phyloP scores from a whole-genome alignment of 2,888 invertebrate species.

The Thymelicus acteon region DNA sequence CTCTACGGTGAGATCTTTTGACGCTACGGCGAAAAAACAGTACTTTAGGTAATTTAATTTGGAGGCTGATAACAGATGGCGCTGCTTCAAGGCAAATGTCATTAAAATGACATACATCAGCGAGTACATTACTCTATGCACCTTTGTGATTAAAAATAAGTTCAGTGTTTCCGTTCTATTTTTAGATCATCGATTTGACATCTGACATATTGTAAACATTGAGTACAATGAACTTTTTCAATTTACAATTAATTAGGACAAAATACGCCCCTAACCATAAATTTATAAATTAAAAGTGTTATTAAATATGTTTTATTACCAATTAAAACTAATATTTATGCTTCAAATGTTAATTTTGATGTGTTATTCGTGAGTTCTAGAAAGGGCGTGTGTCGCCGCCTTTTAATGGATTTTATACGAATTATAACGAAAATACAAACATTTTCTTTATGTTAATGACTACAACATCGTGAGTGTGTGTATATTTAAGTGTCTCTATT shows the following conservation, averaged over 20 bases:
- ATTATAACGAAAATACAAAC: neutral
- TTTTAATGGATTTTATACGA: neutral
- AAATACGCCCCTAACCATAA: constrained; percentile 45
- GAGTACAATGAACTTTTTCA: constrained; percentile 70
- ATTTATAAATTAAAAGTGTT: constrained; percentile 61
- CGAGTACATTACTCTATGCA: no score
- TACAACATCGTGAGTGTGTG: neutral
- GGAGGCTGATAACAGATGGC: no score
- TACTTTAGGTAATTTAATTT: no score
- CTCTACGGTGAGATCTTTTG: no score
- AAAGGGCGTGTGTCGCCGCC: constrained; percentile 57
- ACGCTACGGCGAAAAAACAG: no score
- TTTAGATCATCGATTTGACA: constrained; percentile 46
- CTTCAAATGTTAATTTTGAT: neutral
- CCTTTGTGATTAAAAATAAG: no score
- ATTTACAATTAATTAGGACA: constrained; percentile 52
- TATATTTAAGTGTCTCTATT: neutral
- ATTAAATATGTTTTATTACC: constrained; percentile 43
- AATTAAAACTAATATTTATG: constrained; percentile 38
- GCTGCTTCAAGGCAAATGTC: no score
- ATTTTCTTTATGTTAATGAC: neutral
- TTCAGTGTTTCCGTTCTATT: constrained; percentile 12
- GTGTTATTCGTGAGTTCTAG: neutral
- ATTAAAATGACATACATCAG: no score
- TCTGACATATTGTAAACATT: constrained; percentile 65